Evolutionary conservation across 2,888 invertebrate genomes (phyloP), one percentile per base, ranked within the genome.

Genomic region (Pyrrhia umbra): DNA sequence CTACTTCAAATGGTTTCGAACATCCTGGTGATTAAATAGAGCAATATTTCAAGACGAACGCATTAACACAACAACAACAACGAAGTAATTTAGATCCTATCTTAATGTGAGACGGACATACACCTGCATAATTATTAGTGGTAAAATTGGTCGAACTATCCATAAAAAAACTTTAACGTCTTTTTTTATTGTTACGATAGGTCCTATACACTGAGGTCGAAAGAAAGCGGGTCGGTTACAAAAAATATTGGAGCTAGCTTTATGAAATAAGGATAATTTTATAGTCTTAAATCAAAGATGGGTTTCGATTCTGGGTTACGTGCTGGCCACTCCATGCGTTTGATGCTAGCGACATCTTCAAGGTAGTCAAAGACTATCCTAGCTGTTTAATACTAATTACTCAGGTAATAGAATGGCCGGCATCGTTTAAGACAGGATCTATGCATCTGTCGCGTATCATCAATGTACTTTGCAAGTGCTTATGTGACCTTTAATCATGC

Each of bases 81-180:
- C 34, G 9, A 40, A 52, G 55, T 43, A 10, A 75, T 68, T 61
- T 43, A 49, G 69, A 74, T 54, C 16, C 21, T 68, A 74, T 68
- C 60, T 20, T 8, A 60, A 55, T 23, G 42, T 61, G 39, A 51
- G 39, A n/a, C 40, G 49, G 70, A 46, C 13, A 6, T 42, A 23
- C 47, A 62, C 30, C 34, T 62, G 34, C 27, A 42, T 27, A 34
- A 34, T 23, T 4, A 30, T 25, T 4, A 23, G 8, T 46, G 15
- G 52, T 56, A 61, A 68, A 62, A 25, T 49, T 25, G 46, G 40
- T 34, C 23, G 42, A 46, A 15, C 9, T 21, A 5, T 23, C 20
- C 5, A 51, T 20, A 54, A 54, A 54, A 49, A 34, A 30, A 25
- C 8, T 16, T 0, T 18, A 1, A 0, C 1, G 2, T 64, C 21